These are phyloP conservation scores for Loripinus fragilis DNA, from an alignment of 2,888 invertebrate species.

Conservation along the genomic window DNA sequence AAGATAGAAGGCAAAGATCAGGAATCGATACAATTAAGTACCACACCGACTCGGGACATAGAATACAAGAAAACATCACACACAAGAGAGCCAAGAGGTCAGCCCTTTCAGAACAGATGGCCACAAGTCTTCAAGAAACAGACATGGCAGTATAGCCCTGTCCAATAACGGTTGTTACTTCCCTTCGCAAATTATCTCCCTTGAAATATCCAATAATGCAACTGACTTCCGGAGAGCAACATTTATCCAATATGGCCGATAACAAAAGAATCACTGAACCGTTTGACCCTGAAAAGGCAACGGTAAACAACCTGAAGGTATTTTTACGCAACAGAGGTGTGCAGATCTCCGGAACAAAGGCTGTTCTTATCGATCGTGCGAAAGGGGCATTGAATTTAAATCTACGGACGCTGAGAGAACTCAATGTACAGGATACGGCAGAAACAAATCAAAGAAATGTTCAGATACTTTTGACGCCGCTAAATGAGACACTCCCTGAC, in stretches of 20 bases:
- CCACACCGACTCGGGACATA: too few species aligned
- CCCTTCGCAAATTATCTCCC: too few species aligned
- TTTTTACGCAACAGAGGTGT: background rate
- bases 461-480: too few species aligned
- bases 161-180: too few species aligned
- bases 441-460: background rate
- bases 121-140: too few species aligned
- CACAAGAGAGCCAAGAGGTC: too few species aligned
- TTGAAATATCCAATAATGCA: too few species aligned
- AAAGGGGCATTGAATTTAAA: background rate
- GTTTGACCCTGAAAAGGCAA: background rate
- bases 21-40: too few species aligned
- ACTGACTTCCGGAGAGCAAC: background rate
- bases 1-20: too few species aligned
- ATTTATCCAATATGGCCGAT: background rate
- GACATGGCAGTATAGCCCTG: too few species aligned
- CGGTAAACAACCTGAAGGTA: background rate
- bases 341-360: background rate
- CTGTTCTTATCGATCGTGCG: background rate
- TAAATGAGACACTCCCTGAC: constrained; percentile 7
- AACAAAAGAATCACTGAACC: background rate
- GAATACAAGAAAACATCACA: too few species aligned
- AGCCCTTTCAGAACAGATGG: too few species aligned
- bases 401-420: background rate
- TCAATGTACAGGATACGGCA: background rate